Evolutionary conservation across 2,888 invertebrate genomes (phyloP), one percentile per base, ranked within the genome.

Genomic region (Phyllotreta striolata): DNA sequence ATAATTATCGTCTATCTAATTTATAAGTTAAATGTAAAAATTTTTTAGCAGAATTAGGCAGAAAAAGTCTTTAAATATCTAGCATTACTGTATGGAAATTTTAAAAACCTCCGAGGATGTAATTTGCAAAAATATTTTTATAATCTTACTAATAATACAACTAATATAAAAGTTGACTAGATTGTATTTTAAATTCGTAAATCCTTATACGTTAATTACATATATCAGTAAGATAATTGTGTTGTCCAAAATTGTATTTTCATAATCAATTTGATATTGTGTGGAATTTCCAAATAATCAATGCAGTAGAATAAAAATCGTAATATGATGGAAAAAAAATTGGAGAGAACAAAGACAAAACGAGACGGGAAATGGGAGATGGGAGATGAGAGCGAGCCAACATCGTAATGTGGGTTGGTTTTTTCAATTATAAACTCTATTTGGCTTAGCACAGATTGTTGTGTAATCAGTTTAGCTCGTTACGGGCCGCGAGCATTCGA

Each of bases 381-480:
- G 52, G 68, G 51, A 61, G 64, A 67, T 59, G 66, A 66, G 67
- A 67, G 63, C 59, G 63, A 52, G 56, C 51, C 35, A 55, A 58
- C 51, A 57, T 38, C 55, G 70, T 66, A 66, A 67, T 69, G 70
- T 67, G 70, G 69, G 66, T 60, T 76, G 80, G 80, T 82, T 82
- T 82, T 82, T 82, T 82, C 82, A 82, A 82, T 82, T 82, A 82
- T 81, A 82, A 82, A 82, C 82, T 82, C 82, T 81, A 82, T 82
- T 82, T 82, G 81, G 82, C 82, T 82, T 82, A 82, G 80, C 80
- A 80, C 81, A 81, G 82, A 82, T 82, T 82, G 82, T 81, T 81
- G 80, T 80, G 81, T 82, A 82, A 82, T 82, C 82, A 81, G 81
- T 81, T 81, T 81, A 81, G 79, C 79, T 81, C 77, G 80, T 81